Conservation (phyloP, 2,113 vertebrate genomes). For the Oryzias javanicus region DNA sequence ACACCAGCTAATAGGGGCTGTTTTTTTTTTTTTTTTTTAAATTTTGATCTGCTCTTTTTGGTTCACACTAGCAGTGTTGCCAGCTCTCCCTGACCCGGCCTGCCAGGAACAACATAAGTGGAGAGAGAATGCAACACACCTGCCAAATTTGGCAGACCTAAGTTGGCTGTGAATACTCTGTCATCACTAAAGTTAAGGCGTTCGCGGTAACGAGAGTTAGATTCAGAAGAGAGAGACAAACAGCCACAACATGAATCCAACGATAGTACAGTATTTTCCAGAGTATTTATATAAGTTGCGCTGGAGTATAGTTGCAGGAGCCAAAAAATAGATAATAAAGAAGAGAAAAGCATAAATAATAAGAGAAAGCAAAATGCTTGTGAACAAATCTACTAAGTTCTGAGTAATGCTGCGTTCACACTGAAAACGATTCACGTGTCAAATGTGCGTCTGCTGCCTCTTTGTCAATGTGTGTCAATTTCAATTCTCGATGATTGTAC, state of each 20-base stretch:
- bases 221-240: constrained; percentile 32
- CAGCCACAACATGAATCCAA: constrained; percentile 39
- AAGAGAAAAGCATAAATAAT: neutral
- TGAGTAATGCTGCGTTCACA: no score
- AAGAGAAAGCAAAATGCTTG: no score
- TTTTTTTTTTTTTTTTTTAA: constrained; percentile 50
- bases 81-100: constrained; percentile 59
- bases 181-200: constrained; percentile 50
- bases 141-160: constrained; percentile 63
- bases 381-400: no score
- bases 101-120: constrained; percentile 56
- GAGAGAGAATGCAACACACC: constrained; percentile 66
- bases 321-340: constrained; percentile 14
- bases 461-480: no score
- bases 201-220: constrained; percentile 17
- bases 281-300: neutral
- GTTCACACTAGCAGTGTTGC: constrained; percentile 25
- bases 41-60: constrained; percentile 34
- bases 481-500: no score
- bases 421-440: no score
- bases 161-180: constrained; percentile 51
- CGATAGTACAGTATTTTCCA: no score
- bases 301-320: constrained; percentile 37
- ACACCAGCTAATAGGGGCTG: constrained; percentile 13
- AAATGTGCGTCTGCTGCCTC: no score